Percentiles rank a stretch among this genome's conserved stretches.
These are phyloP conservation scores for Choloepus didactylus DNA, from an alignment of 2,797 vertebrate genomes.

Conservation along the genomic window DNA sequence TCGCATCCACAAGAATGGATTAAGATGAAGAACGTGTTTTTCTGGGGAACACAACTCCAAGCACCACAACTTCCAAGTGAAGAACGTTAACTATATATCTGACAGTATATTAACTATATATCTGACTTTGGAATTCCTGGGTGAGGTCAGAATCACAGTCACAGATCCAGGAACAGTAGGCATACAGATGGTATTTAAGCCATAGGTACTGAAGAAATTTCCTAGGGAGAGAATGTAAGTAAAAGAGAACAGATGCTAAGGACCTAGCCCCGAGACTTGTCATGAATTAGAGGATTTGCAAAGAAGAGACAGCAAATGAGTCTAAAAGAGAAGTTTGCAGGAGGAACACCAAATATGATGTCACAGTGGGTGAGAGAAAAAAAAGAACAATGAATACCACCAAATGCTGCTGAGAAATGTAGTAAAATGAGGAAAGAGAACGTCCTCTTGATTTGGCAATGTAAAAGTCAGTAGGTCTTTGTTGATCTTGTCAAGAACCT, in stretches of 20 bases:
- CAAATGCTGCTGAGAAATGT: neutral
- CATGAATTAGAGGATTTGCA: slow-evolving; percentile 43
- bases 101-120: neutral
- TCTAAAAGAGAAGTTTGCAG: slow-evolving; percentile 23
- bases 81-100: neutral
- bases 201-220: neutral
- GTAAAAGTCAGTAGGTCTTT: neutral
- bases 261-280: neutral
- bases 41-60: no score
- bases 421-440: neutral
- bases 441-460: neutral
- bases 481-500: neutral
- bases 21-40: no score
- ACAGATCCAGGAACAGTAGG: neutral
- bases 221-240: neutral
- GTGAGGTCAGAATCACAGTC: neutral
- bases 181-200: neutral
- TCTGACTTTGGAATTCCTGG: neutral
- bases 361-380: slow-evolving; percentile 64
- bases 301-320: slow-evolving; percentile 49
- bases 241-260: neutral
- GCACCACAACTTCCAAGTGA: neutral
- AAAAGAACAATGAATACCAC: slow-evolving; percentile 47
- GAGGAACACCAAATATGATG: neutral
- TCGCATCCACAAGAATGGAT: no score